A percentile compares a stretch with the other conserved stretches of the same genome.
Conservation (phyloP, 2,113 vertebrate species). For the Pipa parva region DNA sequence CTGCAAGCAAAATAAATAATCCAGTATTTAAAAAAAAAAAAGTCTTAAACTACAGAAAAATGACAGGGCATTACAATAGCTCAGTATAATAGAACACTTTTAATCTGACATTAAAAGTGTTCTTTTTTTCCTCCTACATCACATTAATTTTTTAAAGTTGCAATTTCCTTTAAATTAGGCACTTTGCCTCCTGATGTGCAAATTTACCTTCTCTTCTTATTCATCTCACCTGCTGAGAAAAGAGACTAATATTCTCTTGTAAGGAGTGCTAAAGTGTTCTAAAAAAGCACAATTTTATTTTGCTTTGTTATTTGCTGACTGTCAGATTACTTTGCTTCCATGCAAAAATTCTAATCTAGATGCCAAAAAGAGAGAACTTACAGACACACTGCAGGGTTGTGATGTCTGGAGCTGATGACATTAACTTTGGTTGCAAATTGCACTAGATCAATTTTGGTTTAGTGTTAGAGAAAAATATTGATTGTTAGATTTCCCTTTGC, state of each 20-base stretch:
- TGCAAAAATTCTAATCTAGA: constrained; percentile 7
- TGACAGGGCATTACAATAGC: neutral
- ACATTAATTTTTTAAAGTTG: constrained; percentile 8
- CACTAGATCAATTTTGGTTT: constrained; percentile 6
- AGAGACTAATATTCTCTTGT: constrained; percentile 20
- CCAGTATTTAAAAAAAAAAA: neutral
- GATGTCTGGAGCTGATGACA: constrained; percentile 1
- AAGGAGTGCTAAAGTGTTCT: constrained; percentile 17
- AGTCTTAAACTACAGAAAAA: neutral
- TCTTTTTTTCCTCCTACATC: neutral
- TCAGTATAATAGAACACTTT: neutral
- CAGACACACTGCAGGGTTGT: neutral
- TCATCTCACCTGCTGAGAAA: constrained; percentile 25
- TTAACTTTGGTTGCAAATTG: constrained; percentile 9
- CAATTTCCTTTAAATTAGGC: constrained; percentile 16
- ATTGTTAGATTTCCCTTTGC: neutral
- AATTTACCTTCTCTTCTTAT: constrained; percentile 20
- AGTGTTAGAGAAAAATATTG: neutral
- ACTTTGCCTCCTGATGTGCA: constrained; percentile 18
- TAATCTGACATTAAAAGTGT: constrained; percentile 17
- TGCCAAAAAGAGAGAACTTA: constrained; percentile 15
- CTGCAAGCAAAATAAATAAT: neutral
- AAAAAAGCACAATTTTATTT: constrained; percentile 25
- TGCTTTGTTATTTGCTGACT: constrained; percentile 32
- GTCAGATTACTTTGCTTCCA: constrained; percentile 8